A percentile compares a stretch with the other conserved stretches of the same genome.
phyloP scores from a whole-genome alignment of 2,113 vertebrate species.

The Ochotona princeps region DNA sequence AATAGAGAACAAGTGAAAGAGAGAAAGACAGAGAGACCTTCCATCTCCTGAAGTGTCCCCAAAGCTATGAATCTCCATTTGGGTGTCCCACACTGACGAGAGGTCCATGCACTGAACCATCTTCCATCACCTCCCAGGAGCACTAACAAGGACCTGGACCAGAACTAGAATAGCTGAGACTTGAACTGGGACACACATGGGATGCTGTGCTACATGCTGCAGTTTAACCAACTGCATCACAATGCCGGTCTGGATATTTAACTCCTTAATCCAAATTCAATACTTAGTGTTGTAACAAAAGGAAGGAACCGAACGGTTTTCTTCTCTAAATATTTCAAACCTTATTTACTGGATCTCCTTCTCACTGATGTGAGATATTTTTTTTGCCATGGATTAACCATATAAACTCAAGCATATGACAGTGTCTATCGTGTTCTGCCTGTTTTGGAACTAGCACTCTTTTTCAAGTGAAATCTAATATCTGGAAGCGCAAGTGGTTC shows the following conservation, averaged over 20 bases:
- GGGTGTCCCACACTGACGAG: no score
- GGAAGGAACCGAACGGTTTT: constrained; percentile 20
- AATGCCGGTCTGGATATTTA: neutral
- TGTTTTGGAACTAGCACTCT: neutral
- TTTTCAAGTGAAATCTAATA: neutral
- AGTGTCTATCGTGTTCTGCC: neutral
- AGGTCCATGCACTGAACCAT: no score
- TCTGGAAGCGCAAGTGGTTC: neutral
- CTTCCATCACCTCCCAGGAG: no score
- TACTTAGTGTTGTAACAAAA: neutral
- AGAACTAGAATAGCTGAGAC: no score
- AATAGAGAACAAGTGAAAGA: no score
- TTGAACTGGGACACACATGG: no score
- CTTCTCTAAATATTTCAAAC: neutral
- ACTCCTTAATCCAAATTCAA: constrained; percentile 6
- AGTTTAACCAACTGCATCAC: no score
- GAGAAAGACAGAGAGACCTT: no score
- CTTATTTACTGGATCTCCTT: neutral
- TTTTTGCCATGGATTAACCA: neutral
- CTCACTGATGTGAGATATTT: neutral
- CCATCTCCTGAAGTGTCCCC: no score
- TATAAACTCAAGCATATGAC: neutral
- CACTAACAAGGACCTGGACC: no score
- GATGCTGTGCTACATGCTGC: no score
- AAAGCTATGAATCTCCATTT: no score